These are phyloP conservation scores for Calypte anna DNA, from an alignment of 2,113 vertebrate genomes.

Conservation along the genomic window DNA sequence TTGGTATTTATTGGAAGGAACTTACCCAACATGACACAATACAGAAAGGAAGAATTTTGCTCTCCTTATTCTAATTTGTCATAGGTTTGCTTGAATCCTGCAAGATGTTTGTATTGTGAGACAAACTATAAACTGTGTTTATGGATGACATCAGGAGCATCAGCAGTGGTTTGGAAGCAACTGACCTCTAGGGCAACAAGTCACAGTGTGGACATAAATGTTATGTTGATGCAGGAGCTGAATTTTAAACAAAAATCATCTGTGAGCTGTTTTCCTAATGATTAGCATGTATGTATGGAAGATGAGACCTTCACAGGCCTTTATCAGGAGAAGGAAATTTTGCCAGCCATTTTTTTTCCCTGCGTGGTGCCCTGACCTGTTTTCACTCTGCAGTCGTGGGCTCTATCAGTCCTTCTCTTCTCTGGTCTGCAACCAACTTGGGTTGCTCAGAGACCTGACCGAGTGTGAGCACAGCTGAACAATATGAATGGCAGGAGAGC, in stretches of 20 bases:
- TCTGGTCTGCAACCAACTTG: background rate
- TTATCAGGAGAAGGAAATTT: background rate
- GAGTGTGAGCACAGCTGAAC: background rate
- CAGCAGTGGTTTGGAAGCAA: background rate
- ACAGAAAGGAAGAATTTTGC: background rate
- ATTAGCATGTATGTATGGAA: background rate
- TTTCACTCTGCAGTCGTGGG: background rate
- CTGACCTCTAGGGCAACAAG: conserved; percentile 17
- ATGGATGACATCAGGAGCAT: background rate
- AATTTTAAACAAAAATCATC: conserved; percentile 29
- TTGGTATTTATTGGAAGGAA: background rate
- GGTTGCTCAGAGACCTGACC: background rate
- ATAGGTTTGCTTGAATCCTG: background rate
- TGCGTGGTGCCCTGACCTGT: background rate
- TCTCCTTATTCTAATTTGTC: background rate
- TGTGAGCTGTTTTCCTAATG: background rate
- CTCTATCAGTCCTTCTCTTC: background rate
- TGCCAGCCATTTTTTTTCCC: background rate
- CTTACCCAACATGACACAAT: background rate
- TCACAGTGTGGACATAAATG: conserved; percentile 19
- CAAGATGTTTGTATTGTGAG: background rate
- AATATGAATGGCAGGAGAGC: background rate
- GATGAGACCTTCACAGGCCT: background rate
- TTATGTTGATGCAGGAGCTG: conserved; percentile 14
- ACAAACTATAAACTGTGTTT: background rate